Base-by-base conservation (phyloP, 2,888 invertebrate species). In the Sinelater perroti region DNA sequence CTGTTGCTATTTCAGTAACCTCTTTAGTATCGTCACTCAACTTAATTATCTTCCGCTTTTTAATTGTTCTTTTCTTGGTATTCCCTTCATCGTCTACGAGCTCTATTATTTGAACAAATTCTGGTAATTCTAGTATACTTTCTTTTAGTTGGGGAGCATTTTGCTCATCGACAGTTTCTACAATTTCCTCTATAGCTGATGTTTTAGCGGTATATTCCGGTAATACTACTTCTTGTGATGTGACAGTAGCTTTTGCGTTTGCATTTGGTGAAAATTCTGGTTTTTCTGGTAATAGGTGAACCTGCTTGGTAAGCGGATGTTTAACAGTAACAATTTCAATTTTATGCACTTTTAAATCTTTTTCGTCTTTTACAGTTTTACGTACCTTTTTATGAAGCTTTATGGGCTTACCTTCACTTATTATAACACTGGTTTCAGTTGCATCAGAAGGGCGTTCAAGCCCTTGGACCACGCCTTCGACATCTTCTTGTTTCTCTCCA, bases 11-110 rank as follows among this genome's bases (percentile, higher is more conserved):
- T 69, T 80, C 78, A 0, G 79, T 81, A 5, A 76, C 65, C 63
- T 80, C 80, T 30, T 79, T 71, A 64, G 72, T 77, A 45, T 75
- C 79, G 61, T 66, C 78, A 1, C 75, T 76, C 65, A 79, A 80
- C 56, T 74, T 80, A 28, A 80, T 74, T 0, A 75, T 69, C 7
- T 70, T 64, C 28, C 79, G 72, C 44, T 76, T 80, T 49, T 78
- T 80, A 7, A 75, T 72, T 28, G 74, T 73, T 44, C 20, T 70
- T 50, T 73, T 76, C 1, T 70, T 69, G 1, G 66, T 61, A 11
- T 65, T 68, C 20, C 70, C 72, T 60, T 72, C 68, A 28, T 52
- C 50, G 10, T 62, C 61, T 28, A 59, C 63, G 40, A 73, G 74
- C 70, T 70, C 75, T 0, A 73, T 75, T 30, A 74, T 75, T 65